Evolutionary conservation across 37 sponge, comb jelly and placozoan species (phyloP).

Genomic region (Amphimedon queenslandica): DNA sequence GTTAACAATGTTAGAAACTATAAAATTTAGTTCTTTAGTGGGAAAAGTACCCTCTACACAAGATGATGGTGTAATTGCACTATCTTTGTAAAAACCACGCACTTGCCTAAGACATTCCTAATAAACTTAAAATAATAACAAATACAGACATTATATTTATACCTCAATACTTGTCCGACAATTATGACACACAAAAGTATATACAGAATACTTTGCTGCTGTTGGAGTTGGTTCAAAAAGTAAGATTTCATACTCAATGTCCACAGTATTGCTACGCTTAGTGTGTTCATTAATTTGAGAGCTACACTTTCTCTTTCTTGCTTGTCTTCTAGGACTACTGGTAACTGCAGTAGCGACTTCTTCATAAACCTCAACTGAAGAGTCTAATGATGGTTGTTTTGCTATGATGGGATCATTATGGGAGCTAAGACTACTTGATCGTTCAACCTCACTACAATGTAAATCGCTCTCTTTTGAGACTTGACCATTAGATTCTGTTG

Average conservation of each 20-base stretch:
- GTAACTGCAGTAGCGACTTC: background rate
- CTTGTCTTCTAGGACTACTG: background rate
- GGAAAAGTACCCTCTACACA: no score
- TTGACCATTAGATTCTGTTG: background rate
- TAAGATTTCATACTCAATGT: background rate
- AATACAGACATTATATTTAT: no score
- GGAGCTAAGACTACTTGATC: background rate
- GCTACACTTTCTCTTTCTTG: background rate
- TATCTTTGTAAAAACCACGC: no score
- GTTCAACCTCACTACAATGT: no score
- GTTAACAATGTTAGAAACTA: no score
- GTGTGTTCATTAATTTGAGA: background rate
- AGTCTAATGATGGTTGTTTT: no score
- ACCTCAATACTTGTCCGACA: background rate
- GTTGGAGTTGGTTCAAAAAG: background rate
- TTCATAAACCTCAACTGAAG: background rate
- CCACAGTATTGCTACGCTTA: background rate
- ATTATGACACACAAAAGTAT: background rate
- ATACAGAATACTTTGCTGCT: background rate
- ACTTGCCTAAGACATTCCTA: no score
- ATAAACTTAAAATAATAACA: no score
- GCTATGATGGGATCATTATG: no score
- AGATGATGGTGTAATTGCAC: no score
- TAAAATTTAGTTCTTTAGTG: no score
- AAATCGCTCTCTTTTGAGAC: no score